Percentiles rank a stretch among this genome's conserved stretches.
phyloP scores from a whole-genome alignment of 2,113 vertebrate genomes.

The Casuarius casuarius region DNA sequence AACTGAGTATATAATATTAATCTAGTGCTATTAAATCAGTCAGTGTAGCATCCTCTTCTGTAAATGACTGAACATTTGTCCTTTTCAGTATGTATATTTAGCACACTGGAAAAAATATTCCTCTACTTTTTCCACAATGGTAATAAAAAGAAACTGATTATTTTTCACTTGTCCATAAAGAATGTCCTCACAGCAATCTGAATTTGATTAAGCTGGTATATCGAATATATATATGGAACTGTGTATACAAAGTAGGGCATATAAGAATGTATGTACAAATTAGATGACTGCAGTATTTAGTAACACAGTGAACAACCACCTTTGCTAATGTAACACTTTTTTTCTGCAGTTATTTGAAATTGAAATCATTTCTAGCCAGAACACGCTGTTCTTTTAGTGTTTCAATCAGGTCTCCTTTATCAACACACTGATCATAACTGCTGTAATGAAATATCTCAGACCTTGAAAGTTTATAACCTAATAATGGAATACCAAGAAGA shows the following conservation, averaged over 20 bases:
- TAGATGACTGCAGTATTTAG: slow-evolving; percentile 28
- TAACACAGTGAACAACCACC: not conserved
- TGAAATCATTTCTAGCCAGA: not conserved
- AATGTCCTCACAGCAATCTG: slow-evolving; percentile 1
- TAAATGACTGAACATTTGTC: slow-evolving; percentile 28
- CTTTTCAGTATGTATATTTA: slow-evolving; percentile 52
- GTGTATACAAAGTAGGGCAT: not conserved
- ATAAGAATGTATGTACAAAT: slow-evolving; percentile 32
- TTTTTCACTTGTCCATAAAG: slow-evolving; percentile 42
- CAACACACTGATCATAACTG: not conserved
- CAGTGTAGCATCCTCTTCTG: not conserved
- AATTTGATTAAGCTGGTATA: slow-evolving; percentile 51
- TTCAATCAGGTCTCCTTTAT: not conserved
- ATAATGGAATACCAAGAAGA: not conserved
- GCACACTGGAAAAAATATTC: slow-evolving; percentile 18
- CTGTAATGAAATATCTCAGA: not conserved
- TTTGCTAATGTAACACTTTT: not conserved
- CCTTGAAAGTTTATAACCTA: not conserved
- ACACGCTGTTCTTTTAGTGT: not conserved
- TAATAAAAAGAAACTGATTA: slow-evolving; percentile 51
- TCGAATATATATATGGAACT: slow-evolving; percentile 30
- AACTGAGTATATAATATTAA: not conserved
- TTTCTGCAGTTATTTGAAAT: not conserved
- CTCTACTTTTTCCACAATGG: not conserved
- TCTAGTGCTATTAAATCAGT: slow-evolving; percentile 33